phyloP scores from a whole-genome alignment of 2,113 vertebrate genomes.

The Piliocolobus tephrosceles region DNA sequence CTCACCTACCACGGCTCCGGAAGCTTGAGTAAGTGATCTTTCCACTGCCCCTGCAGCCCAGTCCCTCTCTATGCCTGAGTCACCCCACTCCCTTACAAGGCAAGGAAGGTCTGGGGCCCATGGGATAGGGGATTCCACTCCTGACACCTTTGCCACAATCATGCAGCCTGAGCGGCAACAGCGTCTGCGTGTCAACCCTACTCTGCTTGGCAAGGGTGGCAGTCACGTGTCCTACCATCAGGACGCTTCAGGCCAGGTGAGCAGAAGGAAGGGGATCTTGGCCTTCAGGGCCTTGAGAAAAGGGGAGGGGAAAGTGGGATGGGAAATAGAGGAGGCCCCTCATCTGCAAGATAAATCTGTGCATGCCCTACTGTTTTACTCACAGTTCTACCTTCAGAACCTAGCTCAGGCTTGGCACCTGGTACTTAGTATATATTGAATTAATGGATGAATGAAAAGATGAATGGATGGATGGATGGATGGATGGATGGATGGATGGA shows the following conservation, averaged over 20 bases:
- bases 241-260: slow-evolving; percentile 79
- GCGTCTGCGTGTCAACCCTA: slow-evolving; percentile 58
- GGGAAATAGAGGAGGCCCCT: neutral
- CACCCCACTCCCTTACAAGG: neutral
- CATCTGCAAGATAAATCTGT: neutral
- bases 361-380: neutral
- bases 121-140: neutral
- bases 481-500: neutral
- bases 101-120: neutral
- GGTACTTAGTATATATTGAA: neutral
- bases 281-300: neutral
- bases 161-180: slow-evolving; percentile 83
- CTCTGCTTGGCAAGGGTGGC: slow-evolving; percentile 76
- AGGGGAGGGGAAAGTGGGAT: neutral
- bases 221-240: slow-evolving; percentile 1
- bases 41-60: neutral
- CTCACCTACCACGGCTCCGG: slow-evolving; percentile 81
- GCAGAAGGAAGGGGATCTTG: neutral
- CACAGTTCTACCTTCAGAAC: neutral
- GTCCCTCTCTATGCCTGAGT: neutral
- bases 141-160: slow-evolving; percentile 39
- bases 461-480: neutral
- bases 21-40: slow-evolving; percentile 85
- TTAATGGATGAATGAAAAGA: neutral
- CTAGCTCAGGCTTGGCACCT: neutral